Evolutionary conservation across 2,113 vertebrate genomes (phyloP), one percentile per base, ranked within the genome.

Genomic region (Crypturellus undulatus): DNA sequence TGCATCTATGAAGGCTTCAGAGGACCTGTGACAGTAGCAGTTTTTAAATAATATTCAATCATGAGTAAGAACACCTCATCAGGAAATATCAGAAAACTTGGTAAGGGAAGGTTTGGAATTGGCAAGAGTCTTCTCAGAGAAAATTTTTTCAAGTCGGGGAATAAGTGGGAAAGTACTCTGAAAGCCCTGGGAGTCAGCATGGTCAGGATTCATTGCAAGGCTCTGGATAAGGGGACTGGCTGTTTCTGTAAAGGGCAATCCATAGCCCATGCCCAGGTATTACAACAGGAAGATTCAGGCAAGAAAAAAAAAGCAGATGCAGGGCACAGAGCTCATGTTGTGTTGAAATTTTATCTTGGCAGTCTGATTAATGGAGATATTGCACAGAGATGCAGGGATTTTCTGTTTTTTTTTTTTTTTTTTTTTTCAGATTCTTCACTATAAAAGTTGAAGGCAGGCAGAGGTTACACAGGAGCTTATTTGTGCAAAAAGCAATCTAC

Each of bases 161-260:
- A 16, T 13, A 22, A 10, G 32, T 28, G 78, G 62, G 43, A 84
- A 84, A 87, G 2, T 0, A 0, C 24, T 19, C 7, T 11, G 18
- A 30, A 70, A 62, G 14, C 43, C 30, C 36, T 22, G 56, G 26
- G 65, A 62, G 19, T 10, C 0, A 0, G 13, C 10, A 21, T 38
- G 45, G 43, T 17, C 70, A 8, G 4, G 34, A 22, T 12, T 51
- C 6, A 19, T 10, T 59, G 28, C 7, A 24, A 79, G 12, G 5
- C 28, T 25, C 36, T 47, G 22, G 12, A 14, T 6, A 90, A 78
- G 3, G 56, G 56, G 59, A 36, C 18, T 69, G 34, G 49, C 42
- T 34, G 4, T 4, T 19, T 22, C 12, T 54, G 12, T 36, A 38
- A 60, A 51, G 19, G 22, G 3, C 0, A 2, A 76, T n/a, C 10